These are phyloP conservation scores for Azorinus chamasolen DNA, from an alignment of 2,888 invertebrate species.

Conservation along the genomic window DNA sequence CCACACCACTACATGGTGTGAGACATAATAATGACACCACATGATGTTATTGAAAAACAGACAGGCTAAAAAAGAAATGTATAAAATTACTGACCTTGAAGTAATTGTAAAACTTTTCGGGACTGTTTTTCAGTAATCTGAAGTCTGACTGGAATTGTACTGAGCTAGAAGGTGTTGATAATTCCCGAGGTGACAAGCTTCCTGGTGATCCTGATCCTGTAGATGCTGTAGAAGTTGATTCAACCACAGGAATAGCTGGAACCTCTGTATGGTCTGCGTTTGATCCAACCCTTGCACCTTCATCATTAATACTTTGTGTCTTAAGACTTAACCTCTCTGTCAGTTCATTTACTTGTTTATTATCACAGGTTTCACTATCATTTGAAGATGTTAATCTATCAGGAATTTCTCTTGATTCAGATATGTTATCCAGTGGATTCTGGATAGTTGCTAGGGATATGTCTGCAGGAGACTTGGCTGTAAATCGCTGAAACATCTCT, in stretches of 20 bases:
- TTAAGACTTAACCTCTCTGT: neutral
- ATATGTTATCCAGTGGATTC: too few relatives aligned
- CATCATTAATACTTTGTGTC: neutral
- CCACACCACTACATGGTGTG: too few relatives aligned
- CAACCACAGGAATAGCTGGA: too few relatives aligned
- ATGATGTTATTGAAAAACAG: too few relatives aligned
- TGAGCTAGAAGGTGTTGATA: conserved; percentile 73
- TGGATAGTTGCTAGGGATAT: conserved; percentile 14
- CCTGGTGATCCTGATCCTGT: conserved; percentile 2
- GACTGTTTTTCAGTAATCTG: conserved; percentile 77
- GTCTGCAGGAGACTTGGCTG: conserved; percentile 47
- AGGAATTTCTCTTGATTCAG: too few relatives aligned
- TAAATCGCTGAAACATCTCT: conserved; percentile 74
- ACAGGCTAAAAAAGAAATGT: too few relatives aligned
- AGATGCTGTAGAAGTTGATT: too few relatives aligned
- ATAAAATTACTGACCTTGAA: conserved; percentile 75
- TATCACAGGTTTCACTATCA: neutral
- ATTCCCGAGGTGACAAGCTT: conserved; percentile 24
- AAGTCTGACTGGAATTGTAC: conserved; percentile 84
- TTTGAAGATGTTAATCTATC: conserved; percentile 8
- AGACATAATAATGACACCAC: too few relatives aligned
- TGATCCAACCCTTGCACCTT: neutral
- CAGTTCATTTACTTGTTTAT: neutral
- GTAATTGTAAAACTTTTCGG: conserved; percentile 78
- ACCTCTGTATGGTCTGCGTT: neutral